A percentile compares a stretch with the other conserved stretches of the same genome.
Conservation (phyloP, 2,797 vertebrate genomes). For the Arctocebus calabarensis region DNA sequence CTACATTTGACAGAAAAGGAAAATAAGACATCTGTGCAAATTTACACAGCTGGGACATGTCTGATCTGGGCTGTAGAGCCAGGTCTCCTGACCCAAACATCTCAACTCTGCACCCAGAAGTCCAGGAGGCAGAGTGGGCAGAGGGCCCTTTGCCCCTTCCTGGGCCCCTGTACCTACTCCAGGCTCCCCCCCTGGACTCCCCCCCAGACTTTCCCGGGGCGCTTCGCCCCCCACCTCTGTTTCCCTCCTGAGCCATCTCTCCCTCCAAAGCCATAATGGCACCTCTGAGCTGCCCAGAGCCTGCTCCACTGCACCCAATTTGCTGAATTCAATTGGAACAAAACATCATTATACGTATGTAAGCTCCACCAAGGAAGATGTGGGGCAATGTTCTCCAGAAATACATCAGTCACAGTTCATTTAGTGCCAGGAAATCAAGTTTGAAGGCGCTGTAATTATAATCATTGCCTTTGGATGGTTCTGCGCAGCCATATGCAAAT, state of each 20-base stretch:
- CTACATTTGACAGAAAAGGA: too few relatives aligned
- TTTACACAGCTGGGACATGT: rapidly evolving
- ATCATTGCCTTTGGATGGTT: slow-evolving; percentile 39
- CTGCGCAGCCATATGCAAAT: slow-evolving; percentile 2
- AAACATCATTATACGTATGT: not conserved
- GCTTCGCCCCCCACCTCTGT: rapidly evolving
- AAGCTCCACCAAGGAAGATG: slow-evolving; percentile 12
- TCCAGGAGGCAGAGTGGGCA: too few relatives aligned
- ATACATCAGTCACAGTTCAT: slow-evolving; percentile 71
- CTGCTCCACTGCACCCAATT: slow-evolving; percentile 45
- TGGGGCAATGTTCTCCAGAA: slow-evolving; percentile 27
- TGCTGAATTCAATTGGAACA: slow-evolving; percentile 51
- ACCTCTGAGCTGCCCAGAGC: not conserved
- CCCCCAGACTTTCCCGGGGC: not conserved
- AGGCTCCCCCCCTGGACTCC: too few relatives aligned
- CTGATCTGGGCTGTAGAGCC: not conserved
- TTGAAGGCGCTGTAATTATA: slow-evolving; percentile 68
- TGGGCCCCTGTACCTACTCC: rapidly evolving
- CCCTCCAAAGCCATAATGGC: not conserved
- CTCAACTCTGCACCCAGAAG: not conserved
- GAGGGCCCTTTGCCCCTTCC: rapidly evolving
- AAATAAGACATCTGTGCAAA: not conserved
- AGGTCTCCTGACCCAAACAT: rapidly evolving
- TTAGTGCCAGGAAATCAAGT: slow-evolving; percentile 55
- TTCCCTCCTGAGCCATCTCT: not conserved